Conservation (phyloP, 2,113 vertebrate species). For the Hydropotes inermis region DNA sequence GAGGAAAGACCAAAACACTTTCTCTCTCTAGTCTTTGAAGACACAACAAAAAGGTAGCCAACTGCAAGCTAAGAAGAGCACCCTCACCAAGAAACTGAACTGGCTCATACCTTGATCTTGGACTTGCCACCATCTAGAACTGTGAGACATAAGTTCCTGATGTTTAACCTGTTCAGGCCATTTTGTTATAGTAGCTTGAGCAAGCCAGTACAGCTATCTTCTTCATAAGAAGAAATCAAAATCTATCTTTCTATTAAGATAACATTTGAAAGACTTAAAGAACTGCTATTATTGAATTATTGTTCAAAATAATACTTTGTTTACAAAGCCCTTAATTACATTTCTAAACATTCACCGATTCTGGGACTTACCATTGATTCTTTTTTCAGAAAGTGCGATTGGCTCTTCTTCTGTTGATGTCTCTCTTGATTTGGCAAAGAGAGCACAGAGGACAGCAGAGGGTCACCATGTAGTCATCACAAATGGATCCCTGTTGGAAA, state of each 20-base stretch:
- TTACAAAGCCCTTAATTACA: background rate
- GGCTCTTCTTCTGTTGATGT: slow-evolving; percentile 76
- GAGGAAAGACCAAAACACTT: background rate
- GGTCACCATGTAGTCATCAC: background rate
- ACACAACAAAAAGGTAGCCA: background rate
- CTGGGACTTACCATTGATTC: slow-evolving; percentile 18
- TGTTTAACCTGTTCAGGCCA: background rate
- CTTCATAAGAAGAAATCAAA: background rate
- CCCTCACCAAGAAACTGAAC: background rate
- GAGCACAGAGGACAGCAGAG: background rate
- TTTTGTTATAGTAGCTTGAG: background rate
- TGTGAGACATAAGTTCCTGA: background rate
- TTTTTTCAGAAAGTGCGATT: slow-evolving; percentile 66
- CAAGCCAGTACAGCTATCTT: background rate
- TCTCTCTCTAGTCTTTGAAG: background rate
- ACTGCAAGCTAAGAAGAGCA: background rate
- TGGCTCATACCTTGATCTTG: background rate
- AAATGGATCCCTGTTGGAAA: slow-evolving; percentile 76
- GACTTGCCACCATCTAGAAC: background rate
- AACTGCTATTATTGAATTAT: background rate
- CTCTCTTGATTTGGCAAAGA: slow-evolving; percentile 82
- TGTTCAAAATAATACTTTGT: background rate
- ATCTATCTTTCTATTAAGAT: background rate
- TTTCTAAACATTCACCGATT: background rate
- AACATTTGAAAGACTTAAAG: background rate